Conservation (phyloP, 1,140 invertebrate species). For the Eueides isabella region DNA sequence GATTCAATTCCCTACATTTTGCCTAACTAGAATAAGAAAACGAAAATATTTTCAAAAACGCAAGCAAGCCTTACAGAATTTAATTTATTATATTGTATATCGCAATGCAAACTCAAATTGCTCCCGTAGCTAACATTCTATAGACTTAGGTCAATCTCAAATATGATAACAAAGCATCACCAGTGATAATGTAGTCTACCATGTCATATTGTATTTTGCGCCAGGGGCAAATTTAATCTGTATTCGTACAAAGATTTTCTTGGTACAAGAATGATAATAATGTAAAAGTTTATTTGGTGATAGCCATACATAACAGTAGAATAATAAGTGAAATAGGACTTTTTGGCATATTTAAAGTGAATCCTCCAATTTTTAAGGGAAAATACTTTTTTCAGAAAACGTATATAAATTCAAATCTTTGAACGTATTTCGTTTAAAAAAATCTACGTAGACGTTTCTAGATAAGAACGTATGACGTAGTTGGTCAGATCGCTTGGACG, state of each 20-base stretch:
- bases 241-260: background rate
- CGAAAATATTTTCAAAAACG: background rate
- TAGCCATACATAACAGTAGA: background rate
- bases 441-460: too few relatives aligned
- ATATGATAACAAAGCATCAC: slow-evolving; percentile 1
- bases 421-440: too few relatives aligned
- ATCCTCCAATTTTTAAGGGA: too few relatives aligned
- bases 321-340: too few relatives aligned
- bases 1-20: too few relatives aligned
- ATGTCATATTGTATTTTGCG: background rate
- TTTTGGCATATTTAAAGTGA: too few relatives aligned
- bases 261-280: background rate
- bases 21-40: too few relatives aligned
- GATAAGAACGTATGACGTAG: too few relatives aligned
- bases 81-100: background rate
- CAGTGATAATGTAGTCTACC: background rate
- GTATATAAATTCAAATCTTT: too few relatives aligned
- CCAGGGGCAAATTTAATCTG: background rate
- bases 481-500: too few relatives aligned
- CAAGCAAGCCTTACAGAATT: too few relatives aligned
- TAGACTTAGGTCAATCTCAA: background rate
- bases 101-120: background rate
- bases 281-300: background rate
- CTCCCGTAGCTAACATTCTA: background rate
- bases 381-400: too few relatives aligned